Evolutionary conservation across 1,140 invertebrate species (phyloP).

Genomic region (Parapsyche elsis): DNA sequence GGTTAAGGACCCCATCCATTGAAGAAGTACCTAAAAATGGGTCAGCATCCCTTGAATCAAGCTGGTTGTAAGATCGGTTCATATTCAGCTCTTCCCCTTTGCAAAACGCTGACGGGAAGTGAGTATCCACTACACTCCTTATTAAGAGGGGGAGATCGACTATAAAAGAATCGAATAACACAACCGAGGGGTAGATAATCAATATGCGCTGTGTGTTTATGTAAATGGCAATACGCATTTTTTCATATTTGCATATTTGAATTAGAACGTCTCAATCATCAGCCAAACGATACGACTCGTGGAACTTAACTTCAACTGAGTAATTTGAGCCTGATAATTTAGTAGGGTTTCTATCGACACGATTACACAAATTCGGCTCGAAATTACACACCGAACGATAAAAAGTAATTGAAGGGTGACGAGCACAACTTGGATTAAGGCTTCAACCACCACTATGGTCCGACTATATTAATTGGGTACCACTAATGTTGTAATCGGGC

Average conservation of each 20-base stretch:
- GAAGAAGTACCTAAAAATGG: not conserved
- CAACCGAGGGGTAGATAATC: not conserved
- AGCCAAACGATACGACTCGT: too few species aligned
- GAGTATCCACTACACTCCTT: not conserved
- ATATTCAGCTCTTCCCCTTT: slow-evolving; percentile 7
- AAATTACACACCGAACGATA: not conserved
- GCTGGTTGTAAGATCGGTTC: not conserved
- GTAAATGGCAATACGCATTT: not conserved
- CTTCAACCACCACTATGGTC: not conserved
- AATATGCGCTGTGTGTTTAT: not conserved
- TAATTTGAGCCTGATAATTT: not conserved
- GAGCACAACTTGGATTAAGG: not conserved
- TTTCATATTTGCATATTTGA: too few species aligned
- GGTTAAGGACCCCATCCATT: not conserved
- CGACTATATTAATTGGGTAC: not conserved
- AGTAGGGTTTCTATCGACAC: not conserved
- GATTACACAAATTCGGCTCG: not conserved
- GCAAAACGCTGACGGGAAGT: not conserved
- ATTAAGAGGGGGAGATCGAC: not conserved
- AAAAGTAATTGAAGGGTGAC: not conserved
- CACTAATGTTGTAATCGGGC: not conserved
- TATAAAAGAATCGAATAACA: slow-evolving; percentile 4
- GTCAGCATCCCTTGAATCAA: not conserved
- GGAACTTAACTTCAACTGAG: too few species aligned
- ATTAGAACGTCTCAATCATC: too few species aligned